Base-by-base conservation (phyloP, 1,140 invertebrate genomes). In the Ostrea denselamellosa region DNA sequence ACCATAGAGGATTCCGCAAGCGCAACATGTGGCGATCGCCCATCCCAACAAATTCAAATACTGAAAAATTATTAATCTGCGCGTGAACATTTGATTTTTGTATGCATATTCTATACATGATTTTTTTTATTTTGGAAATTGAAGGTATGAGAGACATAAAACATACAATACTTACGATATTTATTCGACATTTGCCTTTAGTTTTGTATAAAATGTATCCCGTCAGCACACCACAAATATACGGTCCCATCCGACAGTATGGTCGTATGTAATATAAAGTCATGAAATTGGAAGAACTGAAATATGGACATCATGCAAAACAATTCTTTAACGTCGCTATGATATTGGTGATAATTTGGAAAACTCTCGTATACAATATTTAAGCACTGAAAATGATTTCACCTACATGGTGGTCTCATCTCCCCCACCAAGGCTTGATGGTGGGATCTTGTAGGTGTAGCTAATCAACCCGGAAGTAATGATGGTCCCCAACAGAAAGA, bases 231-330 rank as follows among this genome's bases (percentile, higher is more conserved):
- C 96, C 96, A 84, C 96, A 89, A 19, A 96, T 90, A 89, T 96
- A 96, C 5, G 96, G 95, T 14, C 95, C 95, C 85, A 96, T 95
- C 83, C 96, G 92, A 90, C 93, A 94, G 87, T 96, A 96, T 7
- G 96, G 96, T 51, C 53, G 51, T 22, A 85, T 85, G 83, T 85
- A 85, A 25, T 85, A 85, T 34, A 34, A 77, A 28, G 68, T 25
- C 22, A 77, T 28, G 25, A 28, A 77, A 77, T 77, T 8, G 25
- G 68, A 10, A 28, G 68, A 25, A 14, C 68, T 77, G 68, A 25
- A 77, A 77, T 2, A 77, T 12, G 28, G 25, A 77, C n/a, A n/a
- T n/a, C n/a, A n/a, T n/a, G n/a, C n/a, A n/a, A n/a, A n/a, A n/a
- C 17, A 5, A 44, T 44, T 44, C 34, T 44, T 44, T n/a, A 19